Base-by-base conservation (phyloP, 2,888 invertebrate genomes). In the Allophyes oxyacanthae region DNA sequence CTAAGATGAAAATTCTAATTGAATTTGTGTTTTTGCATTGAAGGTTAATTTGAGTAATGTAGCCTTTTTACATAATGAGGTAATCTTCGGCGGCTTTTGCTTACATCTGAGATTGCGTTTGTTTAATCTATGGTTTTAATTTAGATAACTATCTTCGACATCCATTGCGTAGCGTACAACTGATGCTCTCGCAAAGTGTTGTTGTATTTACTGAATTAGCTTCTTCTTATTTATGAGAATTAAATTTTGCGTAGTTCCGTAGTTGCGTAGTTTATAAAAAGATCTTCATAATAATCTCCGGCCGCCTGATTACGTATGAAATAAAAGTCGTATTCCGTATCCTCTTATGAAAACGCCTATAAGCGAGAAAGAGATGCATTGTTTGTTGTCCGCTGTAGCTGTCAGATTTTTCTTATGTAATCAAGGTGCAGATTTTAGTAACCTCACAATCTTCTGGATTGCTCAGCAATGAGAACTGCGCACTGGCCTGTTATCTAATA, bases 1-100 rank as follows among this genome's bases (percentile, higher is more conserved):
- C 44, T 30, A 11, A 51, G 41, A 71, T 63, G 57, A 54, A 70
- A 72, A 56, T 63, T 55, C 30, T 66, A 72, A 71, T 75, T 75
- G 66, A 75, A 75, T 75, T 74, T 65, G 52, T 71, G 64, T 52
- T 64, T 55, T 54, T 42, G 28, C 56, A 44, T 55, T 37, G 28
- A 33, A 32, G 42, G 51, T 64, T 64, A 64, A 70, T 64, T 45
- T 42, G 49, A 56, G 32, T 45, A 37, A 40, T 44, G 15, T 48
- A 30, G 42, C 51, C 48, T 49, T 59, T 71, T 71, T 55, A 58
- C 54, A 49, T 67, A 65, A 59, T 52, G 14, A 54, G 59, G 44
- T 65, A 48, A 66, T 55, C 48, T 49, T 10, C 30, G 34, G 46
- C 48, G 37, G 37, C 32, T 10, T 33, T 33, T 33, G 38, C 42